Evolutionary conservation across 2,888 invertebrate genomes (phyloP).

Genomic region (Agriopis aurantiaria): DNA sequence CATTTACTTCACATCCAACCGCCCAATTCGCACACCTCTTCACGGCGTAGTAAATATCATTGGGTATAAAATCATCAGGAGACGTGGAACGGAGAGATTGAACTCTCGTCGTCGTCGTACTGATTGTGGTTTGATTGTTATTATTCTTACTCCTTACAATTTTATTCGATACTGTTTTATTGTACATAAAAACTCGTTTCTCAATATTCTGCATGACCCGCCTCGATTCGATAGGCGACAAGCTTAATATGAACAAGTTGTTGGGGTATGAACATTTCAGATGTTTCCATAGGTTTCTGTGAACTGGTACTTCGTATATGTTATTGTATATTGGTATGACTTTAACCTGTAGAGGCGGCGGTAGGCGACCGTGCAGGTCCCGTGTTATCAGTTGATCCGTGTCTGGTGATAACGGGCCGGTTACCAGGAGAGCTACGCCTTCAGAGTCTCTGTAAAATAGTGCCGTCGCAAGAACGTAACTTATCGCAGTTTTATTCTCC

Average conservation of each 20-base stretch:
- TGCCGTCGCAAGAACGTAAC: background rate
- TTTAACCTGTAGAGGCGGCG: background rate
- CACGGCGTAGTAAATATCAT: constrained; percentile 1
- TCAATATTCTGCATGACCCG: background rate
- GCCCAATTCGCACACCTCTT: constrained; percentile 1
- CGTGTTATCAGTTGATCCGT: background rate
- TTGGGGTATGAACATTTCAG: background rate
- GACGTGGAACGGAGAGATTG: background rate
- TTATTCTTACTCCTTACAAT: background rate
- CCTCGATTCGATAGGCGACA: background rate
- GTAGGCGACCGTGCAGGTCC: background rate
- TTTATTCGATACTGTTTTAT: background rate
- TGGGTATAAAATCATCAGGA: constrained; percentile 1
- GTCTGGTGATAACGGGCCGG: background rate
- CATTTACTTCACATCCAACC: background rate
- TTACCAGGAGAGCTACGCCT: background rate
- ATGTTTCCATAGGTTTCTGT: background rate
- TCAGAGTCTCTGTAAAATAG: background rate
- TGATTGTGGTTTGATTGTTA: too few species aligned
- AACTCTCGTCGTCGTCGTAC: background rate
- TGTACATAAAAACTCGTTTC: constrained; percentile 4
- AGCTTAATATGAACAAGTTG: background rate
- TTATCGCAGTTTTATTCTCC: background rate
- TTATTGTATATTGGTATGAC: background rate
- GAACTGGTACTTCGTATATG: background rate